Evolutionary conservation across 2,888 invertebrate species (phyloP).

Genomic region (Stegana nigrithorax): DNA sequence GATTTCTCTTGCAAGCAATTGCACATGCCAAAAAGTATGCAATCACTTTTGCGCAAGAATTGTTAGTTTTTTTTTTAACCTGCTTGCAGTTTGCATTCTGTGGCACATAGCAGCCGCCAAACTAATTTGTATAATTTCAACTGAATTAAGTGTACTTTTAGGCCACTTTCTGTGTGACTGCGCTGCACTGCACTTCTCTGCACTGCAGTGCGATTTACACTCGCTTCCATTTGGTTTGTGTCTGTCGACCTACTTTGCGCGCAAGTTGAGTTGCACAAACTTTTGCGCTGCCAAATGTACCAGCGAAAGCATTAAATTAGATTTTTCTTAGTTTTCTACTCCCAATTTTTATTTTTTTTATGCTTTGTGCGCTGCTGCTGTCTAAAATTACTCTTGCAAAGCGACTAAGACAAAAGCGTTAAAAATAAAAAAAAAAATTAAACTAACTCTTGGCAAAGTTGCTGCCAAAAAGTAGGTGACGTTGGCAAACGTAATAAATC

Average conservation of each 20-base stretch:
- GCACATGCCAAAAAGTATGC: constrained; percentile 15
- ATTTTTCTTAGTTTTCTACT: constrained; percentile 32
- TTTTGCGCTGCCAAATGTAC: constrained; percentile 42
- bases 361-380: not conserved
- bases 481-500: constrained; percentile 10
- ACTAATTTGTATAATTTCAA: constrained; percentile 50
- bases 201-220: not conserved
- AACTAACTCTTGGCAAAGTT: constrained; percentile 7
- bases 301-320: constrained; percentile 55
- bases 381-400: not conserved
- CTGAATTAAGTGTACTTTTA: constrained; percentile 35
- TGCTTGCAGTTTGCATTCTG: constrained; percentile 17
- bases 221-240: constrained; percentile 33
- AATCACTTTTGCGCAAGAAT: constrained; percentile 6
- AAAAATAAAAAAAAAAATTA: too few relatives aligned
- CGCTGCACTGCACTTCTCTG: not conserved
- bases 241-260: constrained; percentile 24
- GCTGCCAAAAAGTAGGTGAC: constrained; percentile 17
- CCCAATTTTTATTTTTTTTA: not conserved
- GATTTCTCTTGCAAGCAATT: not conserved
- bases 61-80: constrained; percentile 16
- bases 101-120: constrained; percentile 1
- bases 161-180: not conserved
- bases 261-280: constrained; percentile 9
- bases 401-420: too few relatives aligned